Evolutionary conservation across 2,113 vertebrate genomes (phyloP).

Genomic region (Nothobranchius kuhntae): DNA sequence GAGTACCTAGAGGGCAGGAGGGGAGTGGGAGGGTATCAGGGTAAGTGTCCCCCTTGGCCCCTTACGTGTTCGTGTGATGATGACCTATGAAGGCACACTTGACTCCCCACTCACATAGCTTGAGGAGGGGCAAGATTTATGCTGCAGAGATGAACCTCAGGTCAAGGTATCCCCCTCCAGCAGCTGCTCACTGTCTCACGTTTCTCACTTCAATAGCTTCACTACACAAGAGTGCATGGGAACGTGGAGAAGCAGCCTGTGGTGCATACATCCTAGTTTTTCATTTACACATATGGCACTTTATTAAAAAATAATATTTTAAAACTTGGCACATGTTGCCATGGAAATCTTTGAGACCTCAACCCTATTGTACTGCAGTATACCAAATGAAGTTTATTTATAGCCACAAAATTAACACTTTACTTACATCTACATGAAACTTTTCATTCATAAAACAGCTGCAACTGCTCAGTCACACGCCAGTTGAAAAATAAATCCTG

Average conservation of each 20-base stretch:
- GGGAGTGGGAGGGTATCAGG: constrained; percentile 41
- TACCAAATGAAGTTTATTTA: too few relatives aligned
- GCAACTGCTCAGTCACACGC: too few relatives aligned
- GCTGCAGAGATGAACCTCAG: constrained; percentile 31
- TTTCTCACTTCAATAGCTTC: constrained; percentile 47
- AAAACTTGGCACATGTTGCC: too few relatives aligned
- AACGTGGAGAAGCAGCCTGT: constrained; percentile 19
- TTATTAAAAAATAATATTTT: background rate
- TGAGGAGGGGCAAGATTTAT: constrained; percentile 44
- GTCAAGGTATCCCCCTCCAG: constrained; percentile 47
- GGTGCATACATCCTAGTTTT: constrained; percentile 5
- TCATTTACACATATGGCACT: constrained; percentile 6
- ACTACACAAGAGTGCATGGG: constrained; percentile 35
- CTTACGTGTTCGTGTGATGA: constrained; percentile 57
- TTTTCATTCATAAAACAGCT: too few relatives aligned
- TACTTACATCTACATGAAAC: too few relatives aligned
- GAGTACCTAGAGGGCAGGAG: constrained; percentile 28
- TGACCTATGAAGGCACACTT: constrained; percentile 44
- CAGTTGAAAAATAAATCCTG: too few relatives aligned
- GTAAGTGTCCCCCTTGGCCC: constrained; percentile 63
- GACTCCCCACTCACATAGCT: constrained; percentile 36
- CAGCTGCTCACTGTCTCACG: constrained; percentile 62
- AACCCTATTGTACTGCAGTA: too few relatives aligned
- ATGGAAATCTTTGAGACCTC: too few relatives aligned
- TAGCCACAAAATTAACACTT: too few relatives aligned